Evolutionary conservation across 2,797 vertebrate species (phyloP), one percentile per base, ranked within the genome.

Genomic region (Amphiprion clarkii): DNA sequence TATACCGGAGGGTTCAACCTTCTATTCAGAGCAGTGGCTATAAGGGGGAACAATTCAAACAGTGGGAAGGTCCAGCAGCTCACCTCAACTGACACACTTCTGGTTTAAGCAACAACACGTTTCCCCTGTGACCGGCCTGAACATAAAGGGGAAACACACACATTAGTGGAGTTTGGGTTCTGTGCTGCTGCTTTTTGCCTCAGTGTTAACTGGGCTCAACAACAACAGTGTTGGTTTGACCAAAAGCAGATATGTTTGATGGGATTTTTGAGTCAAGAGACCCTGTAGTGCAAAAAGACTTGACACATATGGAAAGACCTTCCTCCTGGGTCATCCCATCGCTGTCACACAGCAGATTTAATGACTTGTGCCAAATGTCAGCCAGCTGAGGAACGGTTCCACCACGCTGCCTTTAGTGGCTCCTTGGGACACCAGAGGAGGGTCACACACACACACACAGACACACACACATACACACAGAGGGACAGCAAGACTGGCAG

Each of bases 291-390:
- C 58, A 52, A 69, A 13, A 27, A 33, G 54, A 19, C 21, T 19
- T 71, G 27, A 74, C 36, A 56, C 49, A 19, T 16, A 23, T 70
- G 58, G 19, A 71, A 46, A 74, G 49, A 36, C 17, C 13, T 10
- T 58, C 39, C 72, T 62, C 21, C 10, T 9, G 71, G 62, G 77
- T 87, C 66, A 29, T 56, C 66, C 76, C 46, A 46, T 69, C 61
- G 49, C 64, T 71, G 85, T 87, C 92, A 87, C 83, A 90, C 90
- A 72, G 40, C 87, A 87, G 82, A 84, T 88, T 94, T 94, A 95
- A 94, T 93, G 92, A 89, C 89, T 94, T 93, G 77, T 93, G 91
- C 93, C 90, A 92, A 93, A 46, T 88, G 77, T 79, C 81, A 88
- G 83, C 89, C 88, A 89, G 70, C 93, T 88, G 76, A 74, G 80